These are phyloP conservation scores for Scolanthus callimorphus DNA, from an alignment of 92 coral and sea anemone genomes.

Conservation along the genomic window DNA sequence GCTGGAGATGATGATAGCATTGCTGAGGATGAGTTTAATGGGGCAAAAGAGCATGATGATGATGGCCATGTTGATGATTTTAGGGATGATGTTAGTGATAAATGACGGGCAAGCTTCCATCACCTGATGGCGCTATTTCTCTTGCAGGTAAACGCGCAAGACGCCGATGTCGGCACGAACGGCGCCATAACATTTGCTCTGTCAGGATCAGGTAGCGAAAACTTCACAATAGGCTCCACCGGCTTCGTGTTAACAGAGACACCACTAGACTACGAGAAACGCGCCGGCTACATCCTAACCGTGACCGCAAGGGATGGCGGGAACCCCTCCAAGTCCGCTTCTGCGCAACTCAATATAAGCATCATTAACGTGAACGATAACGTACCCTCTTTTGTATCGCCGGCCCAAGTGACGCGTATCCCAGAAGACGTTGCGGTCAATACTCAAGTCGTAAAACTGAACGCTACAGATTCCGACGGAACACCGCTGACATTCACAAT, in stretches of 20 bases:
- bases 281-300: constrained; percentile 44
- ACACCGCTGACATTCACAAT: constrained; percentile 45
- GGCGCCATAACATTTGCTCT: constrained; percentile 57
- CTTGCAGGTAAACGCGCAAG: constrained; percentile 76
- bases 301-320: constrained; percentile 89
- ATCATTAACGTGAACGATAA: constrained; percentile 85
- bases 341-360: constrained; percentile 61
- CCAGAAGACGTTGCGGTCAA: constrained; percentile 86
- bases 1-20: too few relatives aligned
- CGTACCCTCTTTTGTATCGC: constrained; percentile 61
- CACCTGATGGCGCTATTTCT: too few relatives aligned
- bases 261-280: constrained; percentile 75
- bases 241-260: constrained; percentile 71
- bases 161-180: constrained; percentile 74
- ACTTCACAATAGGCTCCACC: constrained; percentile 67
- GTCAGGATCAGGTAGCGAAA: constrained; percentile 53
- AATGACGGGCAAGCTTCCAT: too few relatives aligned
- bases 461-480: constrained; percentile 92
- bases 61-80: too few relatives aligned
- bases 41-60: too few relatives aligned
- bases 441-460: constrained; percentile 71
- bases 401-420: constrained; percentile 47
- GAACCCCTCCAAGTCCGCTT: constrained; percentile 39
- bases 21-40: too few relatives aligned
- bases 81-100: too few relatives aligned